Evolutionary conservation across 2,797 vertebrate genomes (phyloP).

Genomic region (Loriculus beryllinus): DNA sequence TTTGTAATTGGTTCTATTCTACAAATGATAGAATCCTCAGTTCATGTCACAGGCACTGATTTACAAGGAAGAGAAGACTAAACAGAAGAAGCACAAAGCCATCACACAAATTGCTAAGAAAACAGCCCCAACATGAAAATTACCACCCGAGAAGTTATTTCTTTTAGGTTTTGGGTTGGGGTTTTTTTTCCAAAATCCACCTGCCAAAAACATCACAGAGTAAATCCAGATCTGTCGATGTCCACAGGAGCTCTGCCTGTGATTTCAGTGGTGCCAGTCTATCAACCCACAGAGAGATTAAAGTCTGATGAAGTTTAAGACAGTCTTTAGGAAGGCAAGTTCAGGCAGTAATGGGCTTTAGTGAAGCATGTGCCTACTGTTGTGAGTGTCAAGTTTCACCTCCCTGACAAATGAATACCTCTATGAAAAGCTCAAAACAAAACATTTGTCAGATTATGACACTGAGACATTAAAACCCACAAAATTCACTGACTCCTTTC

Average conservation of each 20-base stretch:
- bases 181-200: background rate
- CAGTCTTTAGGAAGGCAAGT: background rate
- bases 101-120: rapidly evolving
- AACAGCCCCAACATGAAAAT: background rate
- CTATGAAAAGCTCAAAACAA: background rate
- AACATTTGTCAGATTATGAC: background rate
- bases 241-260: background rate
- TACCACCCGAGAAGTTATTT: background rate
- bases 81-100: background rate
- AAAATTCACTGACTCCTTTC: background rate
- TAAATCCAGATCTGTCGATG: background rate
- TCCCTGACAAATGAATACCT: background rate
- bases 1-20: background rate
- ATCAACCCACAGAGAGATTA: background rate
- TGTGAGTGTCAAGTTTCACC: background rate
- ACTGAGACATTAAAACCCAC: background rate
- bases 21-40: background rate
- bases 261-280: background rate
- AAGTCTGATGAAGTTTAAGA: background rate
- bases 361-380: background rate
- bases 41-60: background rate
- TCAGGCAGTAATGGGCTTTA: background rate
- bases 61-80: background rate
- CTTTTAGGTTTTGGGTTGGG: background rate
- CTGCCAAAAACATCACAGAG: background rate